Conservation (phyloP, 1,140 invertebrate genomes). For the Drosophila triauraria region DNA sequence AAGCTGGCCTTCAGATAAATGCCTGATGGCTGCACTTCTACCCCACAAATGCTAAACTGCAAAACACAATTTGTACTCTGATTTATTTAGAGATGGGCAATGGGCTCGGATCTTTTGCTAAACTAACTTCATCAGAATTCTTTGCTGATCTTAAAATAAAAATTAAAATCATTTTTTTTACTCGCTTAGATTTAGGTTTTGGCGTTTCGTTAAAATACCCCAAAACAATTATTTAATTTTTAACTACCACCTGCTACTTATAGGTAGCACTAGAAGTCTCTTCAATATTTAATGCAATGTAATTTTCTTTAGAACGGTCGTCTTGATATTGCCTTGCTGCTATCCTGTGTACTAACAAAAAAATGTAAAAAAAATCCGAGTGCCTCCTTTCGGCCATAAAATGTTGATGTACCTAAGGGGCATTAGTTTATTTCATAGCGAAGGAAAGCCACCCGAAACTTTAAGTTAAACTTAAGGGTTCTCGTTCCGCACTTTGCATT, state of each 20-base stretch:
- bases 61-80: conserved; percentile 1
- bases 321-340: too few species aligned
- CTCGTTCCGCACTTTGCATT: neutral
- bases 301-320: too few species aligned
- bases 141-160: too few species aligned
- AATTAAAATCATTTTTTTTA: neutral
- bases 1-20: conserved; percentile 6
- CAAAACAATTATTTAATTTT: neutral
- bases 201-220: neutral
- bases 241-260: neutral
- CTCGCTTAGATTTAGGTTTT: neutral
- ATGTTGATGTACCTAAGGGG: neutral
- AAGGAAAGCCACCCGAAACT: too few species aligned
- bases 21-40: conserved; percentile 6
- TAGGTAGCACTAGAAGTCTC: neutral
- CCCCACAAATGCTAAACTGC: conserved; percentile 5
- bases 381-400: neutral
- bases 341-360: neutral
- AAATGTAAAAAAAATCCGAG: neutral
- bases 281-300: neutral
- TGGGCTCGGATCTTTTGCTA: too few species aligned
- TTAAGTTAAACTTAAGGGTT: neutral
- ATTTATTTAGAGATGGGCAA: neutral
- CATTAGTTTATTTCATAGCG: neutral
- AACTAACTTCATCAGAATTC: too few species aligned